phyloP scores from a whole-genome alignment of 2,113 vertebrate species.

The Nymphicus hollandicus region DNA sequence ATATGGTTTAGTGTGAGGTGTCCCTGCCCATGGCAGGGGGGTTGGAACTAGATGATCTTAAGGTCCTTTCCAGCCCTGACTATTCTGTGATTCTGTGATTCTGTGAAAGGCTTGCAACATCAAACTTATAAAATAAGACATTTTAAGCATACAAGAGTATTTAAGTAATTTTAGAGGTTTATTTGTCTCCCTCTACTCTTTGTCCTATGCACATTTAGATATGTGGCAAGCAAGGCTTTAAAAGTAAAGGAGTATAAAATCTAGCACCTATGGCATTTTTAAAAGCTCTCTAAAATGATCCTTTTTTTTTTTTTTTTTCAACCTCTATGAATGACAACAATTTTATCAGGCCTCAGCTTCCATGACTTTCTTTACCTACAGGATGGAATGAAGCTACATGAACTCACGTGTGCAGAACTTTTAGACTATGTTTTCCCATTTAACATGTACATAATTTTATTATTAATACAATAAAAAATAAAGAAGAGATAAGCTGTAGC shows the following conservation, averaged over 20 bases:
- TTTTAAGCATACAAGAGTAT: not conserved
- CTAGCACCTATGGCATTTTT: not conserved
- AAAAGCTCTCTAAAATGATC: not conserved
- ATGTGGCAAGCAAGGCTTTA: not conserved
- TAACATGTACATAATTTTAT: not conserved
- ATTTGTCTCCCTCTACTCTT: not conserved
- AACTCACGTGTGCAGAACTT: not conserved
- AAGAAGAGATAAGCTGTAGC: not conserved
- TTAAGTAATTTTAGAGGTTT: not conserved
- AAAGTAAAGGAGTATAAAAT: not conserved
- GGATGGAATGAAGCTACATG: not conserved
- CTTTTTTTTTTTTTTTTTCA: not conserved
- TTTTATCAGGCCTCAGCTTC: not conserved
- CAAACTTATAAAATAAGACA: not conserved
- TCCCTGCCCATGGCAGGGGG: too few relatives aligned
- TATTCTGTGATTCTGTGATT: too few relatives aligned
- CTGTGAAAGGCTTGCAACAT: not conserved
- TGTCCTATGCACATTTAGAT: not conserved
- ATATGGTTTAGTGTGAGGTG: too few relatives aligned
- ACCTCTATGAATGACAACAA: not conserved
- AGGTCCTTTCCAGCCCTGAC: too few relatives aligned
- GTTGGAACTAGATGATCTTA: too few relatives aligned
- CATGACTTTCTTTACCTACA: not conserved
- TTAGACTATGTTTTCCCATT: not conserved
- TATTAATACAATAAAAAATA: not conserved